Evolutionary conservation across 2,888 invertebrate species (phyloP), one percentile per base, ranked within the genome.

Genomic region (Sericinus montela): DNA sequence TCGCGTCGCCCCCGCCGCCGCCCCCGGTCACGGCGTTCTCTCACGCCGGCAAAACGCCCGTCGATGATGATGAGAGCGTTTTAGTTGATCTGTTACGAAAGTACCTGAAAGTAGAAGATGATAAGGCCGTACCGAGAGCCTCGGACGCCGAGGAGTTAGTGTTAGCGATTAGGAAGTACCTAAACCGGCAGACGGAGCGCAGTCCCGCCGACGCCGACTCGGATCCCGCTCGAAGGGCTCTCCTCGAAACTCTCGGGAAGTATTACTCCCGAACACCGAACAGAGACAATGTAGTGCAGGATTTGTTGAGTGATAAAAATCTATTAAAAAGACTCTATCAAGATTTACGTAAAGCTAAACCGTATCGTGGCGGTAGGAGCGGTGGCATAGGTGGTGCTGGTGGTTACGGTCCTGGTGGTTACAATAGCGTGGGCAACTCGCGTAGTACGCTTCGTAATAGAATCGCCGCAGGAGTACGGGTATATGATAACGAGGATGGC

Each of bases 251-350:
- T 6, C 80, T 94, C 11, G 90, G 92, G 58, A 87, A 93, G 54
- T 93, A 94, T 65, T 94, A 92, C 68, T 89, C 91, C 55, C 91
- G 92, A 58, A 91, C 92, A 10, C 84, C 91, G 0, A 93, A 91
- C 63, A 88, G 93, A 49, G 92, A 94, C 55, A 91, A 90, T 71
- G 92, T 94, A 49, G 93, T 94, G 59, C 92, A 93, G 45, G 93
- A 93, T 63, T 86, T 95, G 43, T 78, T 95, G 45, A 93, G 93
- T 8, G 93, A 95, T 72, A 90, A 94, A 61, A 93, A 92, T 65
- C 86, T 94, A 19, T 80, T 95, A 45, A 94, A 94, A 72, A 93
- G 91, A 71, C 81, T 94, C 25, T 94, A 94, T 67, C 93, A 93
- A 68, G 94, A 94, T 65, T 82, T 94, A 58, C 89, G 94, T 56